Conservation (phyloP, 2,797 vertebrate species). For the Tangara arthus region DNA sequence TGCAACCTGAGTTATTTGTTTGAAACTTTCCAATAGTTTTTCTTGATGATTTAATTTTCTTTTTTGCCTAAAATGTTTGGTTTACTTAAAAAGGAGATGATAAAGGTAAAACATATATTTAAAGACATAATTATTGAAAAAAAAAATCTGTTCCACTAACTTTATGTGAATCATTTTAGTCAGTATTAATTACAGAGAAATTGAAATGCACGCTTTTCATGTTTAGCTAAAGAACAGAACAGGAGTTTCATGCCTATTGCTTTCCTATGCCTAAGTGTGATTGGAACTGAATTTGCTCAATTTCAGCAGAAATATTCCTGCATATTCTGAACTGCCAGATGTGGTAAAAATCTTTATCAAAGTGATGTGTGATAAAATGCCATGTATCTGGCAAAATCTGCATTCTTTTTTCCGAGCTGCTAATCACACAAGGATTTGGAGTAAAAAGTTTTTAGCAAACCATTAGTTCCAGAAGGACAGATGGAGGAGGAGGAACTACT, state of each 20-base stretch:
- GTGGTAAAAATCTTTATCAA: not conserved
- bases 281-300: not conserved
- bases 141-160: not conserved
- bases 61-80: not conserved
- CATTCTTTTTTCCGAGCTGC: not conserved
- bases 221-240: not conserved
- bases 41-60: fast-evolving
- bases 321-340: not conserved
- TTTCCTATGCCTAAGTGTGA: not conserved
- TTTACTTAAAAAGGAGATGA: not conserved
- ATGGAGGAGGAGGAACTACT: not conserved
- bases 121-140: not conserved
- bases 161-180: not conserved
- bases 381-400: not conserved
- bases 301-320: not conserved
- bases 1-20: not conserved
- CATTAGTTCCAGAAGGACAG: not conserved
- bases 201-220: not conserved
- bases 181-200: not conserved
- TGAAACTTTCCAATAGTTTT: not conserved
- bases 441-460: not conserved
- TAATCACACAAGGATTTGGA: not conserved
- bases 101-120: not conserved
- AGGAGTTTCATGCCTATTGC: not conserved
- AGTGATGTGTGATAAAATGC: not conserved